Conservation (phyloP, 2,888 invertebrate genomes). For the Stratiomys singularior region DNA sequence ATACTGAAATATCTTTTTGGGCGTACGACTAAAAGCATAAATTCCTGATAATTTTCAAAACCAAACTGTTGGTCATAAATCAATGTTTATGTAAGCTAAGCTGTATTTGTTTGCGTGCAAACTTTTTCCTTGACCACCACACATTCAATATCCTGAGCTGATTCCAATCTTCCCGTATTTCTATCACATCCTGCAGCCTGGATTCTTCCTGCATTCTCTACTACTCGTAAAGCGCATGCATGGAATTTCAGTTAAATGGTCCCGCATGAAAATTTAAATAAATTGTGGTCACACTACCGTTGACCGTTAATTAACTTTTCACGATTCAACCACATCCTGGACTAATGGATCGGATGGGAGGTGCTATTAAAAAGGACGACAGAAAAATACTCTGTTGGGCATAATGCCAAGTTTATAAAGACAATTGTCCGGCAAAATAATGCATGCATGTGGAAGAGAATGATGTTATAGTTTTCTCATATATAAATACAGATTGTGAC, state of each 20-base stretch:
- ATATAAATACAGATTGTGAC: too few relatives aligned
- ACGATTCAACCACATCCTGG: conserved; percentile 20
- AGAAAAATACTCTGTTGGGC: not conserved
- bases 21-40: too few relatives aligned
- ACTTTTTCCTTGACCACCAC: not conserved
- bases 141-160: conserved; percentile 3
- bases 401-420: not conserved
- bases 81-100: not conserved
- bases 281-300: conserved; percentile 42
- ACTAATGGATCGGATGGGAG: not conserved
- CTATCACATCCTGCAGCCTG: too few relatives aligned
- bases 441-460: not conserved
- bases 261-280: conserved; percentile 33
- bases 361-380: conserved; percentile 8
- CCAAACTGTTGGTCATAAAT: conserved; percentile 16
- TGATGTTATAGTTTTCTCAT: too few relatives aligned
- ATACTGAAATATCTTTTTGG: too few relatives aligned
- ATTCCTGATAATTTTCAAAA: not conserved
- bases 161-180: not conserved
- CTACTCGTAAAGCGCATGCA: not conserved
- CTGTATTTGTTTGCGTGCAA: not conserved
- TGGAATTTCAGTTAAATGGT: conserved; percentile 19
- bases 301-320: conserved; percentile 43
- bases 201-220: not conserved
- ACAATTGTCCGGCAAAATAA: not conserved